Evolutionary conservation across 2,797 vertebrate genomes (phyloP).

Genomic region (Gambusia yucatana): DNA sequence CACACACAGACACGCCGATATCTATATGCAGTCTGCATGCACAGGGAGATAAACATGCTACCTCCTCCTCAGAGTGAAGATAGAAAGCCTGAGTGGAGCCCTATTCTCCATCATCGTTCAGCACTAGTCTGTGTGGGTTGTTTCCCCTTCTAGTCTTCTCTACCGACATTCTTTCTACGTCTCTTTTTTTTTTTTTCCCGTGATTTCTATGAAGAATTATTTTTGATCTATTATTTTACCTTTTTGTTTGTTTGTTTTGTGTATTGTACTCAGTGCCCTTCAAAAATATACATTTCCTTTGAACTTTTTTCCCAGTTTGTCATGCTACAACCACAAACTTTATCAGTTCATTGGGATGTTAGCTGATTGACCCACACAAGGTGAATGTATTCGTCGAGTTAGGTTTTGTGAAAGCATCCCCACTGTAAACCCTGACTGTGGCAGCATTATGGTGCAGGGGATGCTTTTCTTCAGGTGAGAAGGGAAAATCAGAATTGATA

Average conservation of each 20-base stretch:
- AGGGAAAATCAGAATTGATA: background rate
- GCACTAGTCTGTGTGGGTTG: conserved; percentile 48
- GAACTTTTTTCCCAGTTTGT: background rate
- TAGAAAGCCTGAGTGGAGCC: conserved; percentile 35
- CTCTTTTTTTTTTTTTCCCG: background rate
- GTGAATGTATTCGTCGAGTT: background rate
- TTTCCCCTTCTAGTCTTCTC: conserved; percentile 17
- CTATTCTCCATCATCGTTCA: conserved; percentile 45
- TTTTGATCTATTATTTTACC: background rate
- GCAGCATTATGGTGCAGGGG: background rate
- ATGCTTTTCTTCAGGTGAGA: background rate
- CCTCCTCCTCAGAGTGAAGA: conserved; percentile 53
- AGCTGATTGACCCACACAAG: background rate
- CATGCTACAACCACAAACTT: background rate
- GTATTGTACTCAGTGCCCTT: background rate
- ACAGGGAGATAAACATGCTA: conserved; percentile 16
- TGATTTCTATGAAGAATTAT: background rate
- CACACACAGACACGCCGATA: background rate
- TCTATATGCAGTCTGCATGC: background rate
- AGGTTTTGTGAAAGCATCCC: background rate
- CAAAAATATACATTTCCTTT: background rate
- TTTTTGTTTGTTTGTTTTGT: background rate
- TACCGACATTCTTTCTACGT: conserved; percentile 11
- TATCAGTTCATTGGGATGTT: background rate
- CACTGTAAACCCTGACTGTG: background rate